phyloP scores from a whole-genome alignment of 1,140 invertebrate genomes.

The Pseudomyrmex concolor region DNA sequence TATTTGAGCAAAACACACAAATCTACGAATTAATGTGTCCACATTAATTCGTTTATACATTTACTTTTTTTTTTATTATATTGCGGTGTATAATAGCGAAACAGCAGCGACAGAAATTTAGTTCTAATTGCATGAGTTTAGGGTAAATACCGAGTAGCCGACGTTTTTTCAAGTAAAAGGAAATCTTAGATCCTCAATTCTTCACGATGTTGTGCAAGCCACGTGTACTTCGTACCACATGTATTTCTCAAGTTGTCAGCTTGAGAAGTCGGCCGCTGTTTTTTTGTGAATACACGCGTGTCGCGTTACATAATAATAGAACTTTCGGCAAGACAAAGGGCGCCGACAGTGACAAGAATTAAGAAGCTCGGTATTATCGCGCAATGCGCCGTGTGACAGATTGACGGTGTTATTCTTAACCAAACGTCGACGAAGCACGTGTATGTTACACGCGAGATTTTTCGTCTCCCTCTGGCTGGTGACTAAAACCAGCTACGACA shows the following conservation, averaged over 20 bases:
- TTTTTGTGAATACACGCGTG: conserved; percentile 35
- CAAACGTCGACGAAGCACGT: conserved; percentile 63
- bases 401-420: conserved; percentile 79
- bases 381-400: conserved; percentile 67
- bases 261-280: conserved; percentile 12
- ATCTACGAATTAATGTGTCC: too few species aligned
- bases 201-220: neutral
- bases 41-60: too few species aligned
- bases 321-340: conserved; percentile 60
- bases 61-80: too few species aligned
- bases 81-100: too few species aligned
- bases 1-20: neutral
- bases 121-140: too few species aligned
- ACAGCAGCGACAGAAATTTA: too few species aligned
- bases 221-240: neutral
- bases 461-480: neutral
- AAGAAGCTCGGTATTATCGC: conserved; percentile 74
- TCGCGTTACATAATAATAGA: conserved; percentile 65
- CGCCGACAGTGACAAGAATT: conserved; percentile 66
- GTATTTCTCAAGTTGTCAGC: conserved; percentile 59
- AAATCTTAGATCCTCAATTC: neutral
- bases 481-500: conserved; percentile 18
- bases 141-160: too few species aligned
- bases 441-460: conserved; percentile 28
- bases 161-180: neutral